Evolutionary conservation across 2,888 invertebrate species (phyloP).

Genomic region (Sminthurinus aureus): DNA sequence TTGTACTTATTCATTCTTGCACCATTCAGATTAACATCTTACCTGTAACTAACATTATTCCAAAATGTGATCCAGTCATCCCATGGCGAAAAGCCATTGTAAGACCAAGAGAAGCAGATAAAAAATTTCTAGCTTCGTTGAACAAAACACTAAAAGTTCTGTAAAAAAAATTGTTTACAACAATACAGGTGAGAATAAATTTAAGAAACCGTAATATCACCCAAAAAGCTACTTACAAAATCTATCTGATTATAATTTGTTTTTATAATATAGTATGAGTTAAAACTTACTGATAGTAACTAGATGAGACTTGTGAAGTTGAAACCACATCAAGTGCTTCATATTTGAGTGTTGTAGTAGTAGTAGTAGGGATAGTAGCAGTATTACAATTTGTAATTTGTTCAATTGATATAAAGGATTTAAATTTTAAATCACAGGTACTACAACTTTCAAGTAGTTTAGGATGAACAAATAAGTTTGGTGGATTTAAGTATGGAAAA

Average conservation of each 20-base stretch:
- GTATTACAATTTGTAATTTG: slow-evolving; percentile 12
- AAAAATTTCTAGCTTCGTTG: slow-evolving; percentile 30
- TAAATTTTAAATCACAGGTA: slow-evolving; percentile 28
- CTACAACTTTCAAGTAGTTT: slow-evolving; percentile 34
- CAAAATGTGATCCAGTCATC: slow-evolving; percentile 45
- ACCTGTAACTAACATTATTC: slow-evolving; percentile 53
- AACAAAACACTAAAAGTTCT: slow-evolving; percentile 15
- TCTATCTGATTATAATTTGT: background rate
- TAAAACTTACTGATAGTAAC: background rate
- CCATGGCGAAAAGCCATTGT: slow-evolving; percentile 29
- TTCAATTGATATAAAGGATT: slow-evolving; percentile 46
- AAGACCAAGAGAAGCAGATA: slow-evolving; percentile 48
- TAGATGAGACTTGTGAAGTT: background rate
- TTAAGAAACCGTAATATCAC: no score
- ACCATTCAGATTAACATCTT: background rate
- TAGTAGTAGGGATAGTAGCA: no score
- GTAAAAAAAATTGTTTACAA: background rate
- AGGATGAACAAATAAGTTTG: slow-evolving; percentile 52
- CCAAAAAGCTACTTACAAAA: no score
- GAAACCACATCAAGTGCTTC: background rate
- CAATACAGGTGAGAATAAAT: no score
- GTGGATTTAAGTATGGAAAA: slow-evolving; percentile 48
- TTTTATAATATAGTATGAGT: no score
- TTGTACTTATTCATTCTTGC: background rate
- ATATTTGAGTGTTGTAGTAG: background rate